phyloP scores from a whole-genome alignment of 92 coral and sea anemone species.

The Epizoanthus ramosus region DNA sequence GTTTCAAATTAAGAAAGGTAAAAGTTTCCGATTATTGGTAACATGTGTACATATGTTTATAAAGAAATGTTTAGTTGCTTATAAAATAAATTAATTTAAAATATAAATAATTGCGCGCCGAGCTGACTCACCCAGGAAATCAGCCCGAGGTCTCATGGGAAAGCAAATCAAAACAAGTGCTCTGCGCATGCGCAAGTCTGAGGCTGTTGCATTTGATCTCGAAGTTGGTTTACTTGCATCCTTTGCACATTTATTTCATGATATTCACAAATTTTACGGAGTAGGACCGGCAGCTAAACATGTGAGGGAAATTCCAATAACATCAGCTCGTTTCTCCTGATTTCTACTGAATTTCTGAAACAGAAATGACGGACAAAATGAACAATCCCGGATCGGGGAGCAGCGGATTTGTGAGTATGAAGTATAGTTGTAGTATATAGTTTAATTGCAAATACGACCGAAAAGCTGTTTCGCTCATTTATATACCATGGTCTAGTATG shows the following conservation, averaged over 20 bases:
- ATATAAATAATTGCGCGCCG: background rate
- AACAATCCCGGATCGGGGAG: slow-evolving; percentile 27
- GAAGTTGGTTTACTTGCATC: background rate
- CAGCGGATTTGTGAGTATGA: slow-evolving; percentile 40
- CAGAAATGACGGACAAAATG: slow-evolving; percentile 30
- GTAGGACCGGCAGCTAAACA: slow-evolving; percentile 2
- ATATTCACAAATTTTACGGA: background rate
- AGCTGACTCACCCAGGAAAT: background rate
- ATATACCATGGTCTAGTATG: background rate
- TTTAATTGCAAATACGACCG: background rate
- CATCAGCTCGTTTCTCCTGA: background rate
- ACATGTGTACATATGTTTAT: too few relatives aligned
- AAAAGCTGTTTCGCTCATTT: background rate
- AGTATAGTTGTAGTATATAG: too few relatives aligned
- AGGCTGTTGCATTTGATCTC: slow-evolving; percentile 40
- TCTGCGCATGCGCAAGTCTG: slow-evolving; percentile 28
- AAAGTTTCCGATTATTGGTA: background rate
- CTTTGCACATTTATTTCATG: background rate
- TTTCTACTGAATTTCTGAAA: background rate
- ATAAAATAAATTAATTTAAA: background rate
- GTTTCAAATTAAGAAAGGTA: background rate
- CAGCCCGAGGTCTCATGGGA: slow-evolving; percentile 37
- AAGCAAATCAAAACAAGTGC: slow-evolving; percentile 28
- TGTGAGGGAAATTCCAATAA: slow-evolving; percentile 1
- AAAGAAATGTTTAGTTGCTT: background rate